Conservation (phyloP, 2,888 invertebrate species). For the Liopterus haemorrhoidalis region DNA sequence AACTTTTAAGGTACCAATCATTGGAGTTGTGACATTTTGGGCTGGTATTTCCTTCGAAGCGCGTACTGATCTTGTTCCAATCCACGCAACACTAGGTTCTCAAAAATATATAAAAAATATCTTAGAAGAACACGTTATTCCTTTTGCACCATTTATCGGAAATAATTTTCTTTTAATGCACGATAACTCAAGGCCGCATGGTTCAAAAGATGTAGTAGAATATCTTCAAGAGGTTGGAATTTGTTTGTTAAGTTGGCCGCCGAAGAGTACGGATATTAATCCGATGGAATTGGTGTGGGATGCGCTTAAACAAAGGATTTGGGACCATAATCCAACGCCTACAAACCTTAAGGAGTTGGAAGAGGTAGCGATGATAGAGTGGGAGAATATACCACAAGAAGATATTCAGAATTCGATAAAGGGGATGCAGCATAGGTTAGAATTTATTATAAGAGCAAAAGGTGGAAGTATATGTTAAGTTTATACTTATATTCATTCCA, state of each 20-base stretch:
- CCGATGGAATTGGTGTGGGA: conserved; percentile 31
- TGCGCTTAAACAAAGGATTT: conserved; percentile 24
- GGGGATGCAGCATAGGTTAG: conserved; percentile 24
- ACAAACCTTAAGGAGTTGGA: conserved; percentile 16
- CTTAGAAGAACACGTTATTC: conserved; percentile 17
- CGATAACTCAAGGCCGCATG: conserved; percentile 21
- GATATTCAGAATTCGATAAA: conserved; percentile 20
- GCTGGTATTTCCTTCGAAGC: too few species aligned
- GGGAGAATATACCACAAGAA: conserved; percentile 23
- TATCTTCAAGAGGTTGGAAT: conserved; percentile 19
- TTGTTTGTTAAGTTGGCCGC: too few species aligned
- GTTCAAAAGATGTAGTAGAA: conserved; percentile 11
- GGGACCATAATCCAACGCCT: conserved; percentile 4
- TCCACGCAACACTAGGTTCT: too few species aligned
- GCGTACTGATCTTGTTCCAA: too few species aligned
- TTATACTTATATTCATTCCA: too few species aligned
- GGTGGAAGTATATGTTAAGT: conserved; percentile 24
- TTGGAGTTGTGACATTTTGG: too few species aligned
- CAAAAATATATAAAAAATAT: conserved; percentile 18
- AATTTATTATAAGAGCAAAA: conserved; percentile 25
- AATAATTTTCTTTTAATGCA: conserved; percentile 20
- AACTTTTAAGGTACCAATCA: too few species aligned
- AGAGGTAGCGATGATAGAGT: conserved; percentile 19
- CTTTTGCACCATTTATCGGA: too few species aligned
- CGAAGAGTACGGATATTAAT: conserved; percentile 32